Base-by-base conservation (phyloP, 2,797 vertebrate genomes). In the Micropoecilia bifurca region DNA sequence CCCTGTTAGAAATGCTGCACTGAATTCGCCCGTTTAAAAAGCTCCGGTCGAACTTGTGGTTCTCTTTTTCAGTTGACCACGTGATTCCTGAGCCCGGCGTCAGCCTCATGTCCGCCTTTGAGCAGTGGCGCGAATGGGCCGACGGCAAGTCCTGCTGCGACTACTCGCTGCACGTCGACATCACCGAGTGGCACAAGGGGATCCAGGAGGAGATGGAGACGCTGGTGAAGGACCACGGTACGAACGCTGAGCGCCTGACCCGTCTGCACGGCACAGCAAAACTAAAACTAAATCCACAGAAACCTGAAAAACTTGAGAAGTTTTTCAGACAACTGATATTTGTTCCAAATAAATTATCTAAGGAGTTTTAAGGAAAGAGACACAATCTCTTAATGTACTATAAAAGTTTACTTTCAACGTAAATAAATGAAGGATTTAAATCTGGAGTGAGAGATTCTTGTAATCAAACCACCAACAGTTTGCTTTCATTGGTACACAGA, bases 201-300 rank as follows among this genome's bases (percentile, higher is more conserved):
- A 94, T 99, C 77, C 97, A 98, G 93, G 99, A 99, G 77, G 99
- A 99, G 85, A 99, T 99, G 98, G 99, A 99, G 91, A 87, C 96
- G 0, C 96, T 99, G 22, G 97, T 99, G 74, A 99, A 99, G 93
- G 98, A 99, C 73, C 98, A 99, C 0, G 99, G 99, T 99, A 93
- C 77, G 92, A 33, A 5, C 25, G 12, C 25, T 5, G 28, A 12
- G 2, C 18, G 1, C 28, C 53, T 30, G 14, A 6, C 20, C 63
- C 20, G 2, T 25, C 39, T 25, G 39, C 22, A 39, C 36, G 12
- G 12, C 0, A 41, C 12, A 4, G 28, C 28, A 0, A 22, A 22
- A 50, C 48, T 22, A 25, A 50, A n/a, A n/a, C n/a, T n/a, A 20
- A 22, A 66, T 66, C 0, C 3, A 0, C 14, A 69, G 39, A 43